Base-by-base conservation (phyloP, 2,888 invertebrate genomes). In the Neuroscelio doddi region DNA sequence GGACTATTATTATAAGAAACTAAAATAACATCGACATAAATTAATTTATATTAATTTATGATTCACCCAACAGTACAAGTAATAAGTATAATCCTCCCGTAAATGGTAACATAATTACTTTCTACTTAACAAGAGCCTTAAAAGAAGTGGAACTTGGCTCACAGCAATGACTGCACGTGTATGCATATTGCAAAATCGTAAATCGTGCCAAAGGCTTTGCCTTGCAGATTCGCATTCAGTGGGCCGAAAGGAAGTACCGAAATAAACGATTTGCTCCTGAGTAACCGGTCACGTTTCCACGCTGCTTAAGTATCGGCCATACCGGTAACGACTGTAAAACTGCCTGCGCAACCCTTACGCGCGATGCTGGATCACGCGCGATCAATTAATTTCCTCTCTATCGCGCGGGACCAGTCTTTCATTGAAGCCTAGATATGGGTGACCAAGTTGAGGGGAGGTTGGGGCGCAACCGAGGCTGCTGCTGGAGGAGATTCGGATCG, bases 361-460 rank as follows among this genome's bases (percentile, higher is more conserved):
- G 50, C 53, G 50, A 75, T 71, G 79, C 75, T 58, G 58, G 76
- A 74, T 80, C 81, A 81, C 81, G 81, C 78, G 77, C 73, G 78
- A 80, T 81, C 81, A 82, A 82, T 82, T 82, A 82, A 82, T 81
- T 79, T 77, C 71, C 68, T 74, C 75, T 69, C 58, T 58, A 68
- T 73, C 70, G 39, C 63, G 51, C 41, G 55, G 46, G 32, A 21
- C 51, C 47, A 32, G 57, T 39, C 50, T 59, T 34, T 55, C 49
- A 69, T 63, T 57, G 65, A 56, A 36, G 32, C 17, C 9, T 12
- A 26, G 51, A 55, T 55, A 30, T 24, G 29, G 57, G 46, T 38
- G 42, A 51, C 34, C 32, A 50, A 12, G 36, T 47, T 14, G 16
- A 16, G 41, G 49, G 55, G 55, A 30, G 46, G 42, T n/a, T 15